Percentiles rank a stretch among this genome's conserved stretches.
phyloP scores from a whole-genome alignment of 2,888 invertebrate species.

The Pristionchus mayeri region DNA sequence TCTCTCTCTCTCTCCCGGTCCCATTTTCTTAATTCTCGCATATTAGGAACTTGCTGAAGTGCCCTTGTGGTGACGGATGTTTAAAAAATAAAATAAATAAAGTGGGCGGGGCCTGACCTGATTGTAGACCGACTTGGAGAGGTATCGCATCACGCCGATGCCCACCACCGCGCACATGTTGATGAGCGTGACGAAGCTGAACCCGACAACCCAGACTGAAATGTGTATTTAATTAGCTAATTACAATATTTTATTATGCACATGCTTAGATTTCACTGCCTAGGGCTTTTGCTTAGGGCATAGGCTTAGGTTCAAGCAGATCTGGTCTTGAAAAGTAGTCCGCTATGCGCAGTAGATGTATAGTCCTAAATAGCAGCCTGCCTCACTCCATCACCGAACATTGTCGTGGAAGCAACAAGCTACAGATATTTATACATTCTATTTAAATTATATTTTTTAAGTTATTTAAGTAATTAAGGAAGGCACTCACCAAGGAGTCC shows the following conservation, averaged over 20 bases:
- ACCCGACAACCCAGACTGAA: conserved; percentile 81
- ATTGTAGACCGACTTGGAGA: conserved; percentile 80
- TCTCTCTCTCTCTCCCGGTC: neutral
- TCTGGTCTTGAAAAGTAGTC: too few relatives aligned
- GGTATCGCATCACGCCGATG: conserved; percentile 81
- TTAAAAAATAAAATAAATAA: neutral
- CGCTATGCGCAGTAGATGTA: too few relatives aligned
- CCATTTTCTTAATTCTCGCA: neutral
- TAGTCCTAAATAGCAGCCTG: too few relatives aligned
- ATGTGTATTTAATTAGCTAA: conserved; percentile 1
- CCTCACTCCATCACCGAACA: too few relatives aligned
- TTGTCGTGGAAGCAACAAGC: too few relatives aligned
- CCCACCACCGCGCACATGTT: conserved; percentile 81
- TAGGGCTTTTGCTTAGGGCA: too few relatives aligned
- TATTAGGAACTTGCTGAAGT: too few relatives aligned
- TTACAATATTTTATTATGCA: neutral
- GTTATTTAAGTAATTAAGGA: neutral
- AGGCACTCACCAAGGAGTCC: neutral
- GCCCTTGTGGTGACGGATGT: too few relatives aligned
- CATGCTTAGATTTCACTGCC: too few relatives aligned
- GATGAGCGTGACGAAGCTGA: conserved; percentile 81
- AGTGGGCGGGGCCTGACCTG: conserved; percentile 65
- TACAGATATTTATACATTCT: too few relatives aligned
- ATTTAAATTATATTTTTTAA: too few relatives aligned
- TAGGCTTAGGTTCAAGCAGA: too few relatives aligned